Percentiles rank a stretch among this genome's conserved stretches.
These are phyloP conservation scores for Picus viridis DNA, from an alignment of 2,797 vertebrate genomes.

Conservation along the genomic window DNA sequence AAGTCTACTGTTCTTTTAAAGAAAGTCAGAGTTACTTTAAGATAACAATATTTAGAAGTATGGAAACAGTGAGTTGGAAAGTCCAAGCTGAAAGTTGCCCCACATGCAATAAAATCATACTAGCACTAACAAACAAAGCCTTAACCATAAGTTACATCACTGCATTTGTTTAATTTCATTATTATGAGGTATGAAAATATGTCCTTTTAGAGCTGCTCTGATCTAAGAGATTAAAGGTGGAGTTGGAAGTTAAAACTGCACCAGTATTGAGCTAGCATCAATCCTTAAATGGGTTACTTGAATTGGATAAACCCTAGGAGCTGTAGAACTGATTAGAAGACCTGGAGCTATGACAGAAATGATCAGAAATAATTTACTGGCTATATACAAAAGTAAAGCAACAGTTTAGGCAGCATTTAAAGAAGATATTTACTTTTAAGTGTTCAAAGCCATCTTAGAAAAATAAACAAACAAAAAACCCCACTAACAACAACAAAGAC, in stretches of 20 bases:
- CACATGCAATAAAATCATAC: neutral
- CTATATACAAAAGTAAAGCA: neutral
- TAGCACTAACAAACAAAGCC: neutral
- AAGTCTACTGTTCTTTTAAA: neutral
- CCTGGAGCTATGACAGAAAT: neutral
- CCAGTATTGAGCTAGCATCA: neutral
- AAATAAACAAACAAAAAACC: neutral
- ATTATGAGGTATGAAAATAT: neutral
- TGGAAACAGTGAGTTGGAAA: neutral
- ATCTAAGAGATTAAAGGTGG: slow-evolving; percentile 22
- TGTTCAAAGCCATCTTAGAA: neutral
- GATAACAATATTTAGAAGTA: neutral
- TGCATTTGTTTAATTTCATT: neutral
- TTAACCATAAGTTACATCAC: neutral
- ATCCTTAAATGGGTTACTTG: neutral
- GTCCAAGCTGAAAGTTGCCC: slow-evolving; percentile 1
- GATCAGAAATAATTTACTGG: neutral
- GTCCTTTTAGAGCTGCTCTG: slow-evolving; percentile 25
- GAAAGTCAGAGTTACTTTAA: neutral
- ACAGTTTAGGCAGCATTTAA: neutral
- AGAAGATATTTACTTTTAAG: neutral
- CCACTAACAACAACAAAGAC: too few species aligned
- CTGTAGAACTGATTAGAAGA: neutral
- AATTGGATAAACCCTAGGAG: neutral
- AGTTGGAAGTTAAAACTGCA: neutral